Evolutionary conservation across 2,797 vertebrate species (phyloP).

Genomic region (Sebastes kiyomatsui): DNA sequence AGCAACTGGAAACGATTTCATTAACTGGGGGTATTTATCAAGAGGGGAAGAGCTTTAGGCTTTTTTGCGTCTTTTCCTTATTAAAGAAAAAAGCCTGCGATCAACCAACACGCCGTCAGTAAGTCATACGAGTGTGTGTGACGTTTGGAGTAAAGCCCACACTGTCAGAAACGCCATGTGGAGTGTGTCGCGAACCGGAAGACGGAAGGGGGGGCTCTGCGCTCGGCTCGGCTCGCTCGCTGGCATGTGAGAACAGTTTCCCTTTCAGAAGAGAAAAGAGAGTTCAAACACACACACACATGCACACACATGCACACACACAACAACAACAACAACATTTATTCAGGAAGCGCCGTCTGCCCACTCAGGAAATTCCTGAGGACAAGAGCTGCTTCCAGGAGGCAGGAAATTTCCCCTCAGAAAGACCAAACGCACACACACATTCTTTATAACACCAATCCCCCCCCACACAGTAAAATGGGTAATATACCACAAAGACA

Average conservation of each 20-base stretch:
- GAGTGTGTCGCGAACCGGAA: constrained; percentile 76
- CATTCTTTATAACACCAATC: constrained; percentile 24
- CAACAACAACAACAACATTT: constrained; percentile 85
- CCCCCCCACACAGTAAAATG: constrained; percentile 30
- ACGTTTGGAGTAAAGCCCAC: constrained; percentile 9
- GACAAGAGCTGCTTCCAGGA: constrained; percentile 94
- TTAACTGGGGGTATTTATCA: not conserved
- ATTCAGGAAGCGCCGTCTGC: constrained; percentile 97
- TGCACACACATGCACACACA: constrained; percentile 14
- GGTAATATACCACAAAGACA: constrained; percentile 48
- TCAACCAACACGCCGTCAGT: not conserved
- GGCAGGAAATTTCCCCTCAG: constrained; percentile 98
- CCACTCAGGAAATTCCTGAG: constrained; percentile 99
- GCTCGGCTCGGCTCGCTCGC: constrained; percentile 61
- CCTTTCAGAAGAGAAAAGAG: constrained; percentile 88
- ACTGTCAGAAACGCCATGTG: constrained; percentile 56
- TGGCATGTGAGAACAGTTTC: constrained; percentile 88
- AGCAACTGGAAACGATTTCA: not conserved
- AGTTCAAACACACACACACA: constrained; percentile 39
- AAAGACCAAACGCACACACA: constrained; percentile 71
- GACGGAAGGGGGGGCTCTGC: constrained; percentile 52
- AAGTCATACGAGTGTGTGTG: not conserved
- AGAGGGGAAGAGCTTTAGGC: not conserved
- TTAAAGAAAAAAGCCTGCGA: not conserved
- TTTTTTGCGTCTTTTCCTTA: not conserved